A percentile compares a stretch with the other conserved stretches of the same genome.
Conservation (phyloP, 2,888 invertebrate genomes). For the Chrysolina haemoptera region DNA sequence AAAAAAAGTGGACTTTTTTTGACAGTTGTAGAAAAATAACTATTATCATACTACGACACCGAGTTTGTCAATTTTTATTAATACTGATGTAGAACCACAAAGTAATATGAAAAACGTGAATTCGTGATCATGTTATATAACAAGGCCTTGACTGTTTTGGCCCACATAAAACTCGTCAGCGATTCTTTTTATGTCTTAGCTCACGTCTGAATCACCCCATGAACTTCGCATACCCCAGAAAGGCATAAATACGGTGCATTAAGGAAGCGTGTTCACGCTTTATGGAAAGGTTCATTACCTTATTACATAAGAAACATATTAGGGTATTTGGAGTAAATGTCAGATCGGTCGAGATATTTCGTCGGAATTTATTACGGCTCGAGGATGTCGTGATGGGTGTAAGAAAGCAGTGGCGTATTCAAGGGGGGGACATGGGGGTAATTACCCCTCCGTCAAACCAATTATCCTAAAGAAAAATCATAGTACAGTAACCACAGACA, state of each 20-base stretch:
- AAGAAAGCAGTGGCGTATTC: background rate
- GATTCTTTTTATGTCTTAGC: background rate
- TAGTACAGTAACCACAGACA: too few species aligned
- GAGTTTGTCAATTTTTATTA: too few species aligned
- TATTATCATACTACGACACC: too few species aligned
- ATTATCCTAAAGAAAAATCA: too few species aligned
- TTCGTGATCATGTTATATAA: too few species aligned
- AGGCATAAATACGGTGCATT: slow-evolving; percentile 1
- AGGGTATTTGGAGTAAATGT: slow-evolving; percentile 23
- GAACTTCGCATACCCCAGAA: background rate
- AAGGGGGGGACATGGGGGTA: too few species aligned
- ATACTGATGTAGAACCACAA: too few species aligned
- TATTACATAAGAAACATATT: slow-evolving; percentile 23
- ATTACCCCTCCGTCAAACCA: too few species aligned
- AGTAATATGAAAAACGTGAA: too few species aligned
- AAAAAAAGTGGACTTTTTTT: too few species aligned
- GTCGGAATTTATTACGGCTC: slow-evolving; percentile 1
- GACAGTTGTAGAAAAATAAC: too few species aligned
- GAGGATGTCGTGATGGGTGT: background rate
- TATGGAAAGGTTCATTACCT: slow-evolving; percentile 1
- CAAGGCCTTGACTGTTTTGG: too few species aligned
- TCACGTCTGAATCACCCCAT: background rate
- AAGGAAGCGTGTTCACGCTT: slow-evolving; percentile 11
- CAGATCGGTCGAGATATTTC: slow-evolving; percentile 25
- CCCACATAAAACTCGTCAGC: background rate